Base-by-base conservation (phyloP, 2,888 invertebrate species). In the Polietes domitor region DNA sequence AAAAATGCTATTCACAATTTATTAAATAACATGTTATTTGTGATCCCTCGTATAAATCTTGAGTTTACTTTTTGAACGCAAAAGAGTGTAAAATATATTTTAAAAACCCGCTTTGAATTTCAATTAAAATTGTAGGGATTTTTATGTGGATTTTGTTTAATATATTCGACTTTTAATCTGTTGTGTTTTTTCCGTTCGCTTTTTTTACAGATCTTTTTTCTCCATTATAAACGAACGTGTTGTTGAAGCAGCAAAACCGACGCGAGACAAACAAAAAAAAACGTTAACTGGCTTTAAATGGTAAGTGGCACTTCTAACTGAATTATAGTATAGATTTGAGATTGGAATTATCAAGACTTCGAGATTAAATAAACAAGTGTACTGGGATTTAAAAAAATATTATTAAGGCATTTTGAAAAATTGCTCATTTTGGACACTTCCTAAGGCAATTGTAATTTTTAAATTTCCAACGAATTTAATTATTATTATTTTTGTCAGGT, bases 41-140 rank as follows among this genome's bases (percentile, higher is more conserved):
- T 58, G 26, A 26, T 58, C 26, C 37, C 7, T 19, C 19, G 2
- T 65, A 65, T 63, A 63, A 63, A 32, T 63, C 37, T 58, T 63
- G 0, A 63, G 26, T 70, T 68, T 47, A 37, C 1, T 55, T 77
- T 58, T 71, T 21, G 9, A 72, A 73, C 50, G 61, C 53, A 70
- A 80, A 37, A 73, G 10, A 55, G 41, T 58, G 55, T 58, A 73
- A 73, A 78, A 50, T 32, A 15, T 70, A 32, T 55, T 9, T 53
- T 24, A 3, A 26, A 61, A 63, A 74, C 83, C 37, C 53, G 77
- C n/a, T 75, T 12, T 70, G 80, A 63, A 83, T 83, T 77, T 74
- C 58, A 61, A 79, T 72, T 75, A 65, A 55, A 15, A 19, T 68
- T 47, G 47, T 50, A 19, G 32, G 50, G 50, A 17, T 55, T 55